Evolutionary conservation across 2,113 vertebrate genomes (phyloP).

Genomic region (Leptosomus discolor): DNA sequence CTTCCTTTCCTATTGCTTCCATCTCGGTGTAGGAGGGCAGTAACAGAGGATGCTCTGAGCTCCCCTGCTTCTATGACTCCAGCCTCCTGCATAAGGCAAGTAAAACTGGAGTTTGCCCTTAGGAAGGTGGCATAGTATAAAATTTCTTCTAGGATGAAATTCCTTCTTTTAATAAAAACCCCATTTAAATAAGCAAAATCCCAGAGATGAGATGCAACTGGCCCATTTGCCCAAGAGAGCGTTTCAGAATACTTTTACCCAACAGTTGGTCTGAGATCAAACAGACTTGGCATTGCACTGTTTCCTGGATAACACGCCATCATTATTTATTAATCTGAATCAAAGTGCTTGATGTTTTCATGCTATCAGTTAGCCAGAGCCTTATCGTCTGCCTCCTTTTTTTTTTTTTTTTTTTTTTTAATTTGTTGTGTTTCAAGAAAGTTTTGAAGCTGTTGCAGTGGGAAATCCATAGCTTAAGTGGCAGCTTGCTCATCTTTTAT

Average conservation of each 20-base stretch:
- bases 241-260: slow-evolving; percentile 54
- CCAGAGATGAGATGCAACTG: not conserved
- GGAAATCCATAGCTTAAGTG: slow-evolving; percentile 29
- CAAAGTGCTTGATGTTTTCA: slow-evolving; percentile 56
- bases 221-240: not conserved
- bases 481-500: slow-evolving; percentile 55
- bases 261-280: slow-evolving; percentile 60
- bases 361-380: slow-evolving; percentile 39
- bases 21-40: not conserved
- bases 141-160: not conserved
- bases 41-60: not conserved
- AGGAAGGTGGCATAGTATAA: not conserved
- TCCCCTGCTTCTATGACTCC: not conserved
- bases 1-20: not conserved
- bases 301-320: slow-evolving; percentile 62
- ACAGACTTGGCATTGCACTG: slow-evolving; percentile 31
- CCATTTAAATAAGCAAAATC: slow-evolving; percentile 24
- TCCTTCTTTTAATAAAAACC: slow-evolving; percentile 14
- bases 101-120: not conserved
- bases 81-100: not conserved
- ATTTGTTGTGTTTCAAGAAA: slow-evolving; percentile 39
- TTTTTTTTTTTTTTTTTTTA: not conserved
- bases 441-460: slow-evolving; percentile 44
- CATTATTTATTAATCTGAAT: slow-evolving; percentile 66
- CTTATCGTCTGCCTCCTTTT: slow-evolving; percentile 11